Evolutionary conservation across 1,140 invertebrate species (phyloP), one percentile per base, ranked within the genome.

Genomic region (Drosophila tsacasi): DNA sequence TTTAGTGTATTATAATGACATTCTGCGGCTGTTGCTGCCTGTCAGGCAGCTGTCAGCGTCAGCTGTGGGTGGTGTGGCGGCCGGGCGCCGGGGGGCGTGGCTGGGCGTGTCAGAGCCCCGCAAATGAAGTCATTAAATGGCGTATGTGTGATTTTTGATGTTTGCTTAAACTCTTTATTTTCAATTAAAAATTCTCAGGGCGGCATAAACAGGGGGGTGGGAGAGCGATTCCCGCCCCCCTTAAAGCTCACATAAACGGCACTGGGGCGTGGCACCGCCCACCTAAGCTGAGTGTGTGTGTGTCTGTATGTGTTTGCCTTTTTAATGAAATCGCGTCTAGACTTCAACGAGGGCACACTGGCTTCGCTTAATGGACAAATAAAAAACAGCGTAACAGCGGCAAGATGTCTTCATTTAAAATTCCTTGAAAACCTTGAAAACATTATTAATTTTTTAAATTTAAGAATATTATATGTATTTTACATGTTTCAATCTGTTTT

Each of bases 81-180:
- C 8, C 6, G 17, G 40, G 42, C 42, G 3, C 5, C 10, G 0
- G 5, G 42, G 23, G 30, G 23, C 23, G 35, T 13, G 40, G 44
- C 47, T 19, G 49, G 49, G 25, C 47, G 30, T 47, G 47, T 10
- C 27, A 30, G 32, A n/a, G 23, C 21, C 9, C 39, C 42, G 50
- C 74, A 77, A 67, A 77, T 74, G 71, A 74, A 74, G 71, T 74
- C 71, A 74, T 73, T 74, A 74, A 74, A 46, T 68, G 65, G 75
- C 76, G 75, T 79, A 66, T 79, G 76, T 73, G 76, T 57, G 77
- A 73, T 79, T 79, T 79, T 79, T 79, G 77, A 79, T 79, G 77
- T 79, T 79, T 79, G 76, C 76, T 79, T 79, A 79, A 79, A 79
- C 77, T 79, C 77, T 79, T 79, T 79, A 79, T 79, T 79, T 79